These are phyloP conservation scores for Parus major DNA, from an alignment of 2,113 vertebrate genomes.

Conservation along the genomic window DNA sequence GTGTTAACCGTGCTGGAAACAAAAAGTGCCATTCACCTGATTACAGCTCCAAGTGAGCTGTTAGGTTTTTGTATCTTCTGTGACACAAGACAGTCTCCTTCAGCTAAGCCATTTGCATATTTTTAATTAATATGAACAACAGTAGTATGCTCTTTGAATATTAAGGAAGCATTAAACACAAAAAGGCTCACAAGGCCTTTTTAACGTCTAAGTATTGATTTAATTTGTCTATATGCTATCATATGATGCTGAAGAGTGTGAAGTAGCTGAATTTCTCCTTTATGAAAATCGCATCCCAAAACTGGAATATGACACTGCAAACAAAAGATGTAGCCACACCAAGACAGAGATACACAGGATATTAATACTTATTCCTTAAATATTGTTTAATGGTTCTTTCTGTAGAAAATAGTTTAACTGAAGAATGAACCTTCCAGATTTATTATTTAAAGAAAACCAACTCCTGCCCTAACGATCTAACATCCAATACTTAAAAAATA, in stretches of 20 bases:
- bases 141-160: neutral
- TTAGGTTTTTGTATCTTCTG: neutral
- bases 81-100: neutral
- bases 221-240: neutral
- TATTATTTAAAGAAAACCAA: neutral
- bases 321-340: neutral
- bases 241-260: neutral
- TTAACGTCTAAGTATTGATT: neutral
- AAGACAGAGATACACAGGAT: neutral
- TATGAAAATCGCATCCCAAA: neutral
- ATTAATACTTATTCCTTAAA: neutral
- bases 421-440: neutral
- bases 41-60: neutral
- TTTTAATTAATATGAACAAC: slow-evolving; percentile 37
- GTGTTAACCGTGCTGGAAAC: neutral
- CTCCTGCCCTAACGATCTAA: neutral
- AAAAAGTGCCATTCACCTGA: neutral
- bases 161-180: neutral
- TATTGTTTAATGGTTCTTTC: neutral
- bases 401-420: neutral
- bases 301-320: neutral
- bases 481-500: neutral
- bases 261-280: neutral
- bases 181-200: neutral
- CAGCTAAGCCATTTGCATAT: neutral